Percentiles rank a stretch among this genome's conserved stretches.
Evolutionary conservation across 2,113 vertebrate genomes (phyloP).

Genomic region (Rattus norvegicus): GRCr8 NC_086028.1:48965501-48966000

Average conservation of each 20-base stretch:
- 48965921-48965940: slow-evolving; percentile 35
- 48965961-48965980: neutral
- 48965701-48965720: slow-evolving; percentile 47
- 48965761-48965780: slow-evolving; percentile 38
- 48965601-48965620: neutral
- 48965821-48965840: slow-evolving; percentile 45
- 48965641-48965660: neutral
- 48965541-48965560: neutral
- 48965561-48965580: neutral
- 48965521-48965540: neutral
- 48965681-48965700: slow-evolving; percentile 50
- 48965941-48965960: slow-evolving; percentile 35
- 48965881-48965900: slow-evolving; percentile 15
- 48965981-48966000: neutral
- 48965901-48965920: slow-evolving; percentile 47
- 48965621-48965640: neutral
- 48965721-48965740: slow-evolving; percentile 55
- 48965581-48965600: neutral
- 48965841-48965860: slow-evolving; percentile 11
- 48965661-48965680: neutral
- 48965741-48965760: slow-evolving; percentile 18
- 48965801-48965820: slow-evolving; percentile 58
- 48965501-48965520: neutral
- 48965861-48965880: slow-evolving; percentile 72
- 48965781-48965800: slow-evolving; percentile 18